These are phyloP conservation scores for Pheosia tremula DNA, from an alignment of 2,888 invertebrate genomes.

Conservation along the genomic window DNA sequence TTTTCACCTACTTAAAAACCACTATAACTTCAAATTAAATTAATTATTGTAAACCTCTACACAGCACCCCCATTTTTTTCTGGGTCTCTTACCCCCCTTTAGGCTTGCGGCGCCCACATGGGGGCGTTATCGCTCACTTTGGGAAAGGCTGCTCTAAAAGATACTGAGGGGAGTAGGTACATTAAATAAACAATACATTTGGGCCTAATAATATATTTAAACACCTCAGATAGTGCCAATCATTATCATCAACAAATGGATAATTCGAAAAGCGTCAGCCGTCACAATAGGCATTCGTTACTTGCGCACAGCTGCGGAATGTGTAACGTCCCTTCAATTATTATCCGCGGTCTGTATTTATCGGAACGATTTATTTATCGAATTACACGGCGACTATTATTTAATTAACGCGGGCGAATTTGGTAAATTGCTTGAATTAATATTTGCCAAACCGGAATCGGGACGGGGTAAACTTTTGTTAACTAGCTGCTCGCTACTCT, in stretches of 20 bases:
- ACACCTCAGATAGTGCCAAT: background rate
- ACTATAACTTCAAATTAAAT: too few relatives aligned
- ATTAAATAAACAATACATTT: too few relatives aligned
- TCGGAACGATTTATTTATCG: conserved; percentile 55
- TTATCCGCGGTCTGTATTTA: conserved; percentile 49
- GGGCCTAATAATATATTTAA: background rate
- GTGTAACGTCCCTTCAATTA: conserved; percentile 46
- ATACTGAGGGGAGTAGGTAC: too few relatives aligned
- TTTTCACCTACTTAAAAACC: too few relatives aligned
- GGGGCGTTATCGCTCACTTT: too few relatives aligned
- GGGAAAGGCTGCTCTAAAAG: too few relatives aligned
- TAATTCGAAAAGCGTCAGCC: conserved; percentile 34
- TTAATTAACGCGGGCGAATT: conserved; percentile 60
- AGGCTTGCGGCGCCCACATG: too few relatives aligned
- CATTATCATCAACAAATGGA: background rate
- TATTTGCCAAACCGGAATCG: conserved; percentile 40
- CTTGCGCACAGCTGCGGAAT: conserved; percentile 22
- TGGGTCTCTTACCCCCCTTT: too few relatives aligned
- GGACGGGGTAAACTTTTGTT: conserved; percentile 34
- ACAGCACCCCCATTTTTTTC: too few relatives aligned
- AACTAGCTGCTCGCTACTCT: conserved; percentile 31
- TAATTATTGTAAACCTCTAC: too few relatives aligned
- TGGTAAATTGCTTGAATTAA: conserved; percentile 44
- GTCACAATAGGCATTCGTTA: conserved; percentile 39
- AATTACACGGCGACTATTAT: conserved; percentile 51